A percentile compares a stretch with the other conserved stretches of the same genome.
phyloP scores from a whole-genome alignment of 2,797 vertebrate species.

The Acrossocheilus wenchowensis region DNA sequence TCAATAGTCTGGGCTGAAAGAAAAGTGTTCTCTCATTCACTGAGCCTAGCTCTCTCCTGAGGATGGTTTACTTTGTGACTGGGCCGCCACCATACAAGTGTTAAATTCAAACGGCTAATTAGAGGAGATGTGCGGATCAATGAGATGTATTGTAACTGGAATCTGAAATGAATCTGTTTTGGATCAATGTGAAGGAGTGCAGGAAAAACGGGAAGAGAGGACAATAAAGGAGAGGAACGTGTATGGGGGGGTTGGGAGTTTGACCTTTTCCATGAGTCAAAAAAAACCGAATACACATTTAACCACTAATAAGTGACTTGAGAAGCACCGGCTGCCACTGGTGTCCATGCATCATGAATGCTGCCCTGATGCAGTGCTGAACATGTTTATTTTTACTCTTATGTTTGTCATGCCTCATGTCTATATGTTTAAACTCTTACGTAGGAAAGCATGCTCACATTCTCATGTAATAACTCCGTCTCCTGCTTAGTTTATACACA shows the following conservation, averaged over 20 bases:
- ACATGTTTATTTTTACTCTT: neutral
- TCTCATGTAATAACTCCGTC: neutral
- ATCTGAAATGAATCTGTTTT: conserved; percentile 82
- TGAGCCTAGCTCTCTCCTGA: conserved; percentile 46
- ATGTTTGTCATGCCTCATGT: neutral
- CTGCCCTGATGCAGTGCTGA: neutral
- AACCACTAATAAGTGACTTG: conserved; percentile 33
- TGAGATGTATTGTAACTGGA: conserved; percentile 83
- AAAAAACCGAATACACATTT: neutral
- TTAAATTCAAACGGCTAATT: conserved; percentile 81
- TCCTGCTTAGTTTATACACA: neutral
- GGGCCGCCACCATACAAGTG: conserved; percentile 66
- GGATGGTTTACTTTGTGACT: conserved; percentile 37
- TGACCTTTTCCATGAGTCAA: neutral
- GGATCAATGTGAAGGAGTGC: conserved; percentile 72
- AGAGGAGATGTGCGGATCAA: conserved; percentile 84
- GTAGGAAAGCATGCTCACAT: neutral
- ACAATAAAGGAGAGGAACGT: conserved; percentile 48
- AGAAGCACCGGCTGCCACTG: neutral
- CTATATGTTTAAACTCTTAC: neutral
- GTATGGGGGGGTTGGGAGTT: conserved; percentile 40
- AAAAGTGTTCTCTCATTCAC: conserved; percentile 19
- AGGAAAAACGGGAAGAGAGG: conserved; percentile 32
- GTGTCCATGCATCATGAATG: neutral
- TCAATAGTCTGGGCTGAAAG: neutral